These are phyloP conservation scores for Pteropus rufus DNA, from an alignment of 2,797 vertebrate species.

Conservation along the genomic window DNA sequence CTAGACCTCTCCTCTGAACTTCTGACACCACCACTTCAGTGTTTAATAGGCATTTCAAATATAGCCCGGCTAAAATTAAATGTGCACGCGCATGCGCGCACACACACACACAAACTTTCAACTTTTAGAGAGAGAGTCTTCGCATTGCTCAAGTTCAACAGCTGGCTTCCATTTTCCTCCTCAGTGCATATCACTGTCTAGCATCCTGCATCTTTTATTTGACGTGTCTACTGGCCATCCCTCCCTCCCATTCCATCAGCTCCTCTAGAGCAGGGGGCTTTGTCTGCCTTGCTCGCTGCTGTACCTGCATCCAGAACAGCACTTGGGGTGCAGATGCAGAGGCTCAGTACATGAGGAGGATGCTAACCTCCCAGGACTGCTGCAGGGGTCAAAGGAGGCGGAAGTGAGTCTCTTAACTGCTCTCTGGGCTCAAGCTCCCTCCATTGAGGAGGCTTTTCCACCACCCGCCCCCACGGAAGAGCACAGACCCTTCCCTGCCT, in stretches of 20 bases:
- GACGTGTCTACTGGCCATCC: accelerated
- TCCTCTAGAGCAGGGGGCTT: neutral
- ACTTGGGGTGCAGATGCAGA: neutral
- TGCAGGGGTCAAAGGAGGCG: neutral
- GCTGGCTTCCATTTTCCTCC: neutral
- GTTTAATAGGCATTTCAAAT: neutral
- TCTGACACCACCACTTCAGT: neutral
- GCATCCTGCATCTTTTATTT: neutral
- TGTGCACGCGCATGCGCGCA: accelerated
- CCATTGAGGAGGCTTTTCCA: neutral
- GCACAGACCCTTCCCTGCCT: neutral
- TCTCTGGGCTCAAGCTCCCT: neutral
- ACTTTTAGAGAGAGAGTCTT: neutral
- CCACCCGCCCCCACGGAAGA: accelerated
- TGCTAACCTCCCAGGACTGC: neutral
- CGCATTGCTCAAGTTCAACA: neutral
- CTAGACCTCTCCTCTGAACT: neutral
- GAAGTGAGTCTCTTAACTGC: neutral
- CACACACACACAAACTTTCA: accelerated
- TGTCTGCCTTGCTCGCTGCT: neutral
- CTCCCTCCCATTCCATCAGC: neutral
- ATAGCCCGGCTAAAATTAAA: accelerated
- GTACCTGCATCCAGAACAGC: neutral
- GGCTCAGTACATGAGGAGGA: neutral
- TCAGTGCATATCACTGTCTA: accelerated